Conservation (phyloP, 2,113 vertebrate genomes). For the Piliocolobus tephrosceles region DNA sequence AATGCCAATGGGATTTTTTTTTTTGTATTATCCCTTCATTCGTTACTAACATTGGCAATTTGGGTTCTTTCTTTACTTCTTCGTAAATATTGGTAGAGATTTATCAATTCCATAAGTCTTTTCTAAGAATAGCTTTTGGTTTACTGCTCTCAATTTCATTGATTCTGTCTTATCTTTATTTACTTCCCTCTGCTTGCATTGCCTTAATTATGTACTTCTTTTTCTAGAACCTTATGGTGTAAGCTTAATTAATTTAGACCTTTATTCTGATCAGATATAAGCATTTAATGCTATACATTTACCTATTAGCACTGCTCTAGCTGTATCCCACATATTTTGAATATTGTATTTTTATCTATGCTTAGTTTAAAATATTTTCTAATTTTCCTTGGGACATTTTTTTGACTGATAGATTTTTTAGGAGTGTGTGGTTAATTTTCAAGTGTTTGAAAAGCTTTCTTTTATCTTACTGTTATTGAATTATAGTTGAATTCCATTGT, state of each 20-base stretch:
- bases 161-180: not conserved
- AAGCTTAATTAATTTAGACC: not conserved
- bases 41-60: not conserved
- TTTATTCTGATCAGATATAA: not conserved
- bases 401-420: not conserved
- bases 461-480: no score
- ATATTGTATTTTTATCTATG: not conserved
- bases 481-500: no score
- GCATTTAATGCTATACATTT: not conserved
- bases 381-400: not conserved
- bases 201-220: not conserved
- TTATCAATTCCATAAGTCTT: not conserved
- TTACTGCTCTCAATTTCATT: not conserved
- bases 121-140: not conserved
- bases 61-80: not conserved
- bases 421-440: no score
- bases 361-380: not conserved
- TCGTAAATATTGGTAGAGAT: constrained; percentile 3
- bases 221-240: not conserved
- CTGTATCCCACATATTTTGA: not conserved
- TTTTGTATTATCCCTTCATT: not conserved
- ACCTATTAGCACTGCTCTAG: not conserved
- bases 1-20: not conserved
- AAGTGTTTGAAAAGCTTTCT: no score
- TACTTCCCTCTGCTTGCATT: not conserved